Percentiles rank a stretch among this genome's conserved stretches.
phyloP scores from a whole-genome alignment of 2,113 vertebrate species.

The Tichodroma muraria region DNA sequence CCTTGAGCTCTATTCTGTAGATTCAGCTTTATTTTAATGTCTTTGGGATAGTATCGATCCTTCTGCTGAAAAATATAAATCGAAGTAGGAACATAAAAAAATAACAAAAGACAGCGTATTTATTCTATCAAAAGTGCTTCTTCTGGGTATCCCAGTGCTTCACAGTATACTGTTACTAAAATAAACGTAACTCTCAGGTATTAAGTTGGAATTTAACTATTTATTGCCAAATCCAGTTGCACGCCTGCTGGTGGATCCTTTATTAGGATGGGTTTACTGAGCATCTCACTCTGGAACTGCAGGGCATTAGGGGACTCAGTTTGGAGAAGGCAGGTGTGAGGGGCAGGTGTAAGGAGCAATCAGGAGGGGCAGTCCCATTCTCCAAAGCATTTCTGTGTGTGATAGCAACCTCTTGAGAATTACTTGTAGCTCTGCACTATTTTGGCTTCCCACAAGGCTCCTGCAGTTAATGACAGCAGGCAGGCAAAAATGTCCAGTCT shows the following conservation, averaged over 20 bases:
- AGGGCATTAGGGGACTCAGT: background rate
- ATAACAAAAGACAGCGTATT: background rate
- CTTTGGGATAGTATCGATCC: background rate
- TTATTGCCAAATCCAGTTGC: background rate
- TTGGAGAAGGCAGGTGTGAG: background rate
- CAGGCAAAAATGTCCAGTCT: background rate
- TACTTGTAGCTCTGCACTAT: background rate
- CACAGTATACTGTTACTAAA: background rate
- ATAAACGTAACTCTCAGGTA: background rate
- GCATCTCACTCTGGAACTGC: background rate
- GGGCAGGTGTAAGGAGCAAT: background rate
- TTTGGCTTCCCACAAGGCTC: background rate
- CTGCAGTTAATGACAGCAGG: background rate
- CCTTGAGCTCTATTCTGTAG: background rate
- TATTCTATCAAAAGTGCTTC: background rate
- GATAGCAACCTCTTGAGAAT: background rate
- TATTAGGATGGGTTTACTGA: background rate
- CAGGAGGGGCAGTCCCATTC: background rate
- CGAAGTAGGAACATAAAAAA: background rate
- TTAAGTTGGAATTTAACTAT: background rate
- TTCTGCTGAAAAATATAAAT: conserved; percentile 1
- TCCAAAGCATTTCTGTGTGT: background rate
- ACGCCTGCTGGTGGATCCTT: background rate
- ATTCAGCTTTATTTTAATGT: conserved; percentile 49
- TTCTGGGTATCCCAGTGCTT: background rate